Percentiles rank a stretch among this genome's conserved stretches.
Conservation (phyloP, 2,888 invertebrate genomes). For the Charanyca ferruginea region DNA sequence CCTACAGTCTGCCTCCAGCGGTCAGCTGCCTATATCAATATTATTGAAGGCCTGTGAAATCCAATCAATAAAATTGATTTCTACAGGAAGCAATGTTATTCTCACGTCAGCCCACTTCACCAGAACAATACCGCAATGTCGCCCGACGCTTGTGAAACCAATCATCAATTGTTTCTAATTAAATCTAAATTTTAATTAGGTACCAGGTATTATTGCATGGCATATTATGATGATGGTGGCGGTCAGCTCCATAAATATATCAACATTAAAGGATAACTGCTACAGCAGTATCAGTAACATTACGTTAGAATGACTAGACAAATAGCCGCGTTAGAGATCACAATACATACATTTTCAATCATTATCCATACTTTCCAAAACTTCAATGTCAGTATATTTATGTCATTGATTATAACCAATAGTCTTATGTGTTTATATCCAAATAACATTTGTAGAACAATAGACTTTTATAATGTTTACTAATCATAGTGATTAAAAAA, state of each 20-base stretch:
- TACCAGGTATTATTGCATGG: slow-evolving; percentile 58
- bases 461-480: slow-evolving; percentile 53
- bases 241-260: slow-evolving; percentile 55
- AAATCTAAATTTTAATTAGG: slow-evolving; percentile 52
- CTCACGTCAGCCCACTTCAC: slow-evolving; percentile 18
- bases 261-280: slow-evolving; percentile 47
- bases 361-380: slow-evolving; percentile 23
- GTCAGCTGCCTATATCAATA: slow-evolving; percentile 35
- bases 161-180: slow-evolving; percentile 48
- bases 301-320: slow-evolving; percentile 52
- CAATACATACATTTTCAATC: slow-evolving; percentile 35
- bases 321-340: slow-evolving; percentile 55
- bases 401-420: slow-evolving; percentile 53
- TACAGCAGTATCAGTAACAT: slow-evolving; percentile 36
- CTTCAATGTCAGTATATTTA: slow-evolving; percentile 57
- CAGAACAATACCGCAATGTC: slow-evolving; percentile 54
- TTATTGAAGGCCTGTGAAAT: slow-evolving; percentile 56
- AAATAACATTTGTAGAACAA: slow-evolving; percentile 57
- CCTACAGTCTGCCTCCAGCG: slow-evolving; percentile 20
- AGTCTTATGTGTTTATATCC: slow-evolving; percentile 47
- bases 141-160: slow-evolving; percentile 45
- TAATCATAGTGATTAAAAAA: slow-evolving; percentile 69
- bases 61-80: slow-evolving; percentile 62
- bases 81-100: slow-evolving; percentile 46
- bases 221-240: slow-evolving; percentile 52